A percentile compares a stretch with the other conserved stretches of the same genome.
Evolutionary conservation across 1,140 invertebrate species (phyloP).

Genomic region (Macrosteles quadrilineatus): DNA sequence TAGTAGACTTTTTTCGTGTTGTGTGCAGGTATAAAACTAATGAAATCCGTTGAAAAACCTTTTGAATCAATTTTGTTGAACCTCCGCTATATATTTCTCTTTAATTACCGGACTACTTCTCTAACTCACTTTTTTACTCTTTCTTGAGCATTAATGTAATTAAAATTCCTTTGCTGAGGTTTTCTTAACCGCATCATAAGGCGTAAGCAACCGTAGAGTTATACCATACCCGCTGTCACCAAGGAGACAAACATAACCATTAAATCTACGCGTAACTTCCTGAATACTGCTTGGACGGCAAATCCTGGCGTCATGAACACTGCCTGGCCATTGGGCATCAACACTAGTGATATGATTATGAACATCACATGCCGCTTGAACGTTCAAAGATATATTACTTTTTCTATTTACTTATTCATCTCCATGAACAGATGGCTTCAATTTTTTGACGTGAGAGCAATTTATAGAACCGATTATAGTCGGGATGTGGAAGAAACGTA

Average conservation of each 20-base stretch:
- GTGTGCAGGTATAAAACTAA: no score
- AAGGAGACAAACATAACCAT: not conserved
- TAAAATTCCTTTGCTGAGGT: not conserved
- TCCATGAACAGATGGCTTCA: not conserved
- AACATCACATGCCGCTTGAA: conserved; percentile 24
- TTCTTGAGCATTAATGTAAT: conserved; percentile 1
- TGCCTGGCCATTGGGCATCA: conserved; percentile 3
- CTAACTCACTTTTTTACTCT: not conserved
- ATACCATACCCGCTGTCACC: conserved; percentile 14
- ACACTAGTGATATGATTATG: conserved; percentile 20
- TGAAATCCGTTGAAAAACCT: no score
- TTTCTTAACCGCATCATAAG: conserved; percentile 1
- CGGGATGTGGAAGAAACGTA: conserved; percentile 6
- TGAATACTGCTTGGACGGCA: not conserved
- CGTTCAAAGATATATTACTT: conserved; percentile 34
- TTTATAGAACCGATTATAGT: not conserved
- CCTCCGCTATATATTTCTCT: no score
- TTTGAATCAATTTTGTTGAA: no score
- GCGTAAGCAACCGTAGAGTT: conserved; percentile 1
- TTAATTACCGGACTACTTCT: no score
- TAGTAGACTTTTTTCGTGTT: no score
- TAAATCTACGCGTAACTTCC: not conserved
- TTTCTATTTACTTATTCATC: conserved; percentile 27
- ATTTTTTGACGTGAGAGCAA: not conserved
- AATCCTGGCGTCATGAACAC: conserved; percentile 2